Conservation (phyloP, 2,797 vertebrate species). For the Tinamus major region DNA sequence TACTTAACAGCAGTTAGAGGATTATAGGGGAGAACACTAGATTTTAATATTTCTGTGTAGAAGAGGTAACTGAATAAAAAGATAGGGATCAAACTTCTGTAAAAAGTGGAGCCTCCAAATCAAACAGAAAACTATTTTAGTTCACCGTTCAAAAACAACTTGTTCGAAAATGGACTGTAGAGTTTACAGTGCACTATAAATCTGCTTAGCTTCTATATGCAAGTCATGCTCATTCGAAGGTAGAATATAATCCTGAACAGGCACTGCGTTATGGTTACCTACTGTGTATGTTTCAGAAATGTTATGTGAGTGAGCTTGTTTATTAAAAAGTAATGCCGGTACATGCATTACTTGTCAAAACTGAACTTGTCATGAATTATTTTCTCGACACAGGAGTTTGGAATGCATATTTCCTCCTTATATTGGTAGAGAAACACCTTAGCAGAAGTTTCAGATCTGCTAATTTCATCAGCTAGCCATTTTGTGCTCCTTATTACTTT, state of each 20-base stretch:
- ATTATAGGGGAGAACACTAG: neutral
- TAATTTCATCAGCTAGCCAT: neutral
- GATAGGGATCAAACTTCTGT: too few species aligned
- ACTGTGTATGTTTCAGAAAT: neutral
- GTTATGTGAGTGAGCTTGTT: neutral
- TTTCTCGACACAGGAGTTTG: neutral
- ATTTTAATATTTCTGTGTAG: neutral
- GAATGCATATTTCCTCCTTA: rapidly evolving
- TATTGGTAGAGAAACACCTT: neutral
- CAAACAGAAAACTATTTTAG: neutral
- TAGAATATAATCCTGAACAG: neutral
- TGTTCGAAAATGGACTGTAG: neutral
- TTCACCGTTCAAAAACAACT: neutral
- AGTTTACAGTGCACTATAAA: neutral
- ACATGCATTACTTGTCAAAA: neutral
- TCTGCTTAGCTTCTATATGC: neutral
- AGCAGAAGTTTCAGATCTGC: neutral
- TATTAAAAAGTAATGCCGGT: neutral
- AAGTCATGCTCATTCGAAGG: neutral
- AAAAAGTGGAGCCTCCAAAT: neutral
- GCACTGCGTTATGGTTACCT: neutral
- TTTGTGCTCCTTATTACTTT: neutral
- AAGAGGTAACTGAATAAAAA: neutral
- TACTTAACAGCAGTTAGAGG: neutral
- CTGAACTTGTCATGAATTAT: neutral